These are phyloP conservation scores for Microchirus variegatus DNA, from an alignment of 2,797 vertebrate genomes.

Conservation along the genomic window DNA sequence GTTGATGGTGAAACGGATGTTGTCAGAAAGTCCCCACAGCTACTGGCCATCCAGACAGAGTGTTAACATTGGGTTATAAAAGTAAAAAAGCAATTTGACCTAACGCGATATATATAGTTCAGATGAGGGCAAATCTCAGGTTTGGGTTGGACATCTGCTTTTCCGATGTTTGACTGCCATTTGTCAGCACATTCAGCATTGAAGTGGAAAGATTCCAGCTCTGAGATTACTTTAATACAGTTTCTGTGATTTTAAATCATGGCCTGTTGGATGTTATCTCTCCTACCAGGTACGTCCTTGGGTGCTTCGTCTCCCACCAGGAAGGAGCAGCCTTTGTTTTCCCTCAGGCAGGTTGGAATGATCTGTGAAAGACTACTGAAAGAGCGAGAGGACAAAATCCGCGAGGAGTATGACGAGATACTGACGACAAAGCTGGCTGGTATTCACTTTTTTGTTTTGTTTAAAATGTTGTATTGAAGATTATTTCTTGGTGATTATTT, in stretches of 20 bases:
- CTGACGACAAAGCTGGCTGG: slow-evolving; percentile 96
- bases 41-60: too few relatives aligned
- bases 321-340: slow-evolving; percentile 96
- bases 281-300: slow-evolving; percentile 76
- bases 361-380: slow-evolving; percentile 97
- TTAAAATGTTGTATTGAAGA: too few relatives aligned
- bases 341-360: slow-evolving; percentile 95
- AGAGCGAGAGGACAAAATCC: slow-evolving; percentile 95
- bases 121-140: too few relatives aligned
- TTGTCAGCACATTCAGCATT: too few relatives aligned
- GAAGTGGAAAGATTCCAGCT: neutral
- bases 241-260: neutral
- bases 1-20: neutral
- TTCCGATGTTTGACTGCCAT: too few relatives aligned
- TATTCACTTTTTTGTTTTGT: slow-evolving; percentile 45
- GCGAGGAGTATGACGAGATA: slow-evolving; percentile 96
- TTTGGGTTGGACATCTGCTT: too few relatives aligned
- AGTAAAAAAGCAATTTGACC: too few relatives aligned
- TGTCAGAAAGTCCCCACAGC: neutral
- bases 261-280: neutral
- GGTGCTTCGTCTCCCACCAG: slow-evolving; percentile 88
- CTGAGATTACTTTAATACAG: neutral
- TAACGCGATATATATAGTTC: too few relatives aligned
- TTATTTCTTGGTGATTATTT: neutral
- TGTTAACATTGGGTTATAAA: too few relatives aligned